phyloP scores from a whole-genome alignment of 2,797 vertebrate species.

The Crax fasciolata region DNA sequence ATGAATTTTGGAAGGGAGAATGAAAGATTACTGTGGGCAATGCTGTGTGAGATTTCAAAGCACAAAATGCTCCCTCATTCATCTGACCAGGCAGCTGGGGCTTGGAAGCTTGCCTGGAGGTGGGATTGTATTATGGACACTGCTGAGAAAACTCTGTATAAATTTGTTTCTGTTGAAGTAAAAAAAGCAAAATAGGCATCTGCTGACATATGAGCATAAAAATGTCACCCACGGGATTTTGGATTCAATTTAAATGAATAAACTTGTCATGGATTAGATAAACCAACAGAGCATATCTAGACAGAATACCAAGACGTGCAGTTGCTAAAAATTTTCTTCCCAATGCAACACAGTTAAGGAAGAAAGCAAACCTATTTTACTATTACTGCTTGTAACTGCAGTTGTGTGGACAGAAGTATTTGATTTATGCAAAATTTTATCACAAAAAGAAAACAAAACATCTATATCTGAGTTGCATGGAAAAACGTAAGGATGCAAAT shows the following conservation, averaged over 20 bases:
- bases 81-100: not conserved
- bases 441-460: not conserved
- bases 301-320: not conserved
- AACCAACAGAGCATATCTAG: not conserved
- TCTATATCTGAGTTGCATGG: not conserved
- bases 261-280: conserved; percentile 5
- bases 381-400: not conserved
- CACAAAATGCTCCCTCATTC: not conserved
- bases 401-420: not conserved
- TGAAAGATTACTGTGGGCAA: not conserved
- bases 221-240: not conserved
- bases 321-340: not conserved
- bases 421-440: not conserved
- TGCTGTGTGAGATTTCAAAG: conserved; percentile 2
- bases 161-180: not conserved
- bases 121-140: not conserved
- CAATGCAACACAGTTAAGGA: not conserved
- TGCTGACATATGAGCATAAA: not conserved
- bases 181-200: not conserved
- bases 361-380: not conserved
- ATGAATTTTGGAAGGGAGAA: not conserved
- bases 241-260: conserved; percentile 9
- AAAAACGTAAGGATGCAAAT: not conserved
- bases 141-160: not conserved
- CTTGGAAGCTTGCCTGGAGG: conserved; percentile 8